A percentile compares a stretch with the other conserved stretches of the same genome.
Conservation (phyloP, 64 coral and sea anemone species). For the Catalaphyllia jardinei region DNA sequence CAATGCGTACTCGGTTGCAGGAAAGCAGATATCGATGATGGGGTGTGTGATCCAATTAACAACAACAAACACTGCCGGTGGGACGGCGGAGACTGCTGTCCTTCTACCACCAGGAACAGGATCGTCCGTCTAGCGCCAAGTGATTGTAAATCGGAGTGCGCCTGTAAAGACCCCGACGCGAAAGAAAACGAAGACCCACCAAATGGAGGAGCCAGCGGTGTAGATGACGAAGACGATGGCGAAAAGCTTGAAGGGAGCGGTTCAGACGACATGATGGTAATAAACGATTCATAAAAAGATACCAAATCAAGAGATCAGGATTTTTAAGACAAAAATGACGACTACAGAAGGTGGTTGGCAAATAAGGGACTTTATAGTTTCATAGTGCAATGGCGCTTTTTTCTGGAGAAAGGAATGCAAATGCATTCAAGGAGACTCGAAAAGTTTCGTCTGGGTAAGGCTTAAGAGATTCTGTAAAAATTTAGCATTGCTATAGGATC, state of each 20-base stretch:
- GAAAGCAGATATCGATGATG: constrained; percentile 37
- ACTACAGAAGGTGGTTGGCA: not conserved
- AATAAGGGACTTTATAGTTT: too few species aligned
- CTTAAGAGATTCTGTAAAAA: too few species aligned
- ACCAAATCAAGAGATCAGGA: not conserved
- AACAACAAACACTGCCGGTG: constrained; percentile 90
- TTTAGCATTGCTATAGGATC: too few species aligned
- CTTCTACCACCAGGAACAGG: constrained; percentile 26
- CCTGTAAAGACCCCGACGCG: constrained; percentile 73
- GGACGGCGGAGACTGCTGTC: constrained; percentile 93
- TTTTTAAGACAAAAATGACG: not conserved
- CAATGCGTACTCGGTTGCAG: constrained; percentile 56
- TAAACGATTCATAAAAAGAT: not conserved
- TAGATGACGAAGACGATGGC: constrained; percentile 43
- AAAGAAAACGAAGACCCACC: constrained; percentile 22
- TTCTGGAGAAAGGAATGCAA: too few species aligned
- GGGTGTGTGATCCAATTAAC: constrained; percentile 53
- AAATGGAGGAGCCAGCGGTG: not conserved
- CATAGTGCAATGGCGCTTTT: too few species aligned
- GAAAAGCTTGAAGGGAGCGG: constrained; percentile 7
- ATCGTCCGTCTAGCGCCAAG: not conserved
- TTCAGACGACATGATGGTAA: not conserved
- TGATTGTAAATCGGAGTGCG: not conserved
- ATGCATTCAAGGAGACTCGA: too few species aligned
- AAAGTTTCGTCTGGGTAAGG: too few species aligned